Percentiles rank a stretch among this genome's conserved stretches.
phyloP scores from a whole-genome alignment of 2,113 vertebrate species.

The Halcyon malimbica region DNA sequence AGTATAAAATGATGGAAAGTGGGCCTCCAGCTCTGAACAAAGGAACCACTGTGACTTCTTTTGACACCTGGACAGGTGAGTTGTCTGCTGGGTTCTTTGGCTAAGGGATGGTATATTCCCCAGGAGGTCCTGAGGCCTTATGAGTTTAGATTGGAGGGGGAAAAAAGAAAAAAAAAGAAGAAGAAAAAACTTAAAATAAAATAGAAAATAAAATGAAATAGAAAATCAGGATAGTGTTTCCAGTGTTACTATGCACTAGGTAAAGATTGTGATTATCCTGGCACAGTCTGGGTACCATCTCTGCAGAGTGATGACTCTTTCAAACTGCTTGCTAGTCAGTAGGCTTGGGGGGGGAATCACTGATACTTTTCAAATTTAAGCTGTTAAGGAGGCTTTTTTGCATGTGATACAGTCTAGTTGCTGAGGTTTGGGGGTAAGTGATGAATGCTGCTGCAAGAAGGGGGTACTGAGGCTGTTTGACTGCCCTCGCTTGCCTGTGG shows the following conservation, averaged over 20 bases:
- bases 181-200: neutral
- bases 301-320: neutral
- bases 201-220: neutral
- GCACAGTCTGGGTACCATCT: neutral
- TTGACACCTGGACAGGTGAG: neutral
- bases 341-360: neutral
- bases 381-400: neutral
- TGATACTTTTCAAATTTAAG: neutral
- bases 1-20: neutral
- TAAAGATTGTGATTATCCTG: neutral
- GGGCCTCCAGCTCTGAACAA: neutral
- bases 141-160: neutral
- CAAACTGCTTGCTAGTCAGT: neutral
- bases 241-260: neutral
- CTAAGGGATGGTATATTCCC: neutral
- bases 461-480: neutral
- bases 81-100: neutral
- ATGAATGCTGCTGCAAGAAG: neutral
- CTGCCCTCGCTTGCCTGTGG: neutral
- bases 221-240: neutral
- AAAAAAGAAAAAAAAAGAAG: neutral
- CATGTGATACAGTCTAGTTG: neutral
- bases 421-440: neutral
- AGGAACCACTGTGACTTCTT: neutral
- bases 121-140: neutral